Base-by-base conservation (phyloP, 2,888 invertebrate genomes). In the Mactromeris polynyma region DNA sequence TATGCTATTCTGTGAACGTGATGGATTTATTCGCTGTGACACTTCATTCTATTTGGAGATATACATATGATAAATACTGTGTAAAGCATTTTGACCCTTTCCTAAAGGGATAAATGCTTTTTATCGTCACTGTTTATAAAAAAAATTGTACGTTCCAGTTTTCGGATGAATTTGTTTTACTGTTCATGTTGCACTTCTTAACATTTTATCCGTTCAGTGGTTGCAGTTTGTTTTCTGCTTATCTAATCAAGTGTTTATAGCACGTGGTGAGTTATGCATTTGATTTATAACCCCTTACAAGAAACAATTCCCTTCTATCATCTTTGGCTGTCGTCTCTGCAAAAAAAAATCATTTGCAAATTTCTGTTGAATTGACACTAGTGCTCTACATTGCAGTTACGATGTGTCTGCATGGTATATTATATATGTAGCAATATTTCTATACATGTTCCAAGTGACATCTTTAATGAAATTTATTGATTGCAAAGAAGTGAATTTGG, bases 1-100 rank as follows among this genome's bases (percentile, higher is more conserved):
- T 81, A 58, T 31, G 79, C 81, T 31, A 73, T 86, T 80, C 33
- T 81, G 33, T 36, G 26, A 26, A 46, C 85, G 88, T 78, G 81
- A 92, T 92, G 92, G 92, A 92, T 92, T 84, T 80, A 86, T 84
- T 88, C 64, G 38, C 82, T 38, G 78, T 92, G 92, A 92, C 92
- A 92, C 46, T 86, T 58, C 82, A 77, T 85, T 85, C 40, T 31
- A 46, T 77, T 64, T 82, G 64, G 82, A 86, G 64, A 86, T 86
- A 80, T 54, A 86, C 73, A 85, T 79, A 80, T 85, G 69, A 38
- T 38, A 86, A 84, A 84, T 78, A 81, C 51, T 79, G 80, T 78
- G 81, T 58, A 0, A 80, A 77, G 40, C 38, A 81, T 78, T 69
- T 79, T 73, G 69, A 73, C 26, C 83, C 42, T 19, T 42, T 79